Percentiles rank a stretch among this genome's conserved stretches.
Conservation (phyloP, 37 sponge, comb jelly and placozoan species). For the Haliclona indistincta region DNA sequence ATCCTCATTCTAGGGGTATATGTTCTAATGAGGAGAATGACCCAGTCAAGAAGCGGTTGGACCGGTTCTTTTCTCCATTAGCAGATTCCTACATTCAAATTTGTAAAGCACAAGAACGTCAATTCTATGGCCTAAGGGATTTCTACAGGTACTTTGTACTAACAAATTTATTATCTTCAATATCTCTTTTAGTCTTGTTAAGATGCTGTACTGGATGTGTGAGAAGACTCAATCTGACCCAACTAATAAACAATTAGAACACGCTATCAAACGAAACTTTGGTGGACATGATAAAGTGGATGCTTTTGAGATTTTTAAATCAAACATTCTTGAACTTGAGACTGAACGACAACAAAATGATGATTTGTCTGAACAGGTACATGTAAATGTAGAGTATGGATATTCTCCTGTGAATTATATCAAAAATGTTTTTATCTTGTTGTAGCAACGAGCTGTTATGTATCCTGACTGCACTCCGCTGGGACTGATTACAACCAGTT, state of each 20-base stretch:
- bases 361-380: conserved; percentile 86
- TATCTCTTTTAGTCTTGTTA: conserved; percentile 74
- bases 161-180: conserved; percentile 28
- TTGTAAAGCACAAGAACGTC: conserved; percentile 10
- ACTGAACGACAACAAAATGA: conserved; percentile 31
- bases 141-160: conserved; percentile 70
- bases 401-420: not conserved
- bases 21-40: conserved; percentile 62
- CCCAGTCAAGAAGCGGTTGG: conserved; percentile 28
- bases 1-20: conserved; percentile 41
- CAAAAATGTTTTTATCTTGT: not conserved
- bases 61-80: conserved; percentile 42
- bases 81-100: conserved; percentile 73
- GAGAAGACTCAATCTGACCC: conserved; percentile 21
- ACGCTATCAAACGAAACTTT: conserved; percentile 89
- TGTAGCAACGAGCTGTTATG: conserved; percentile 16
- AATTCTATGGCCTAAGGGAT: conserved; percentile 90
- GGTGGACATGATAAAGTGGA: conserved; percentile 66
- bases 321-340: not conserved
- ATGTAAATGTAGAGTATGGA: too few relatives aligned
- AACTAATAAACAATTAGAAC: conserved; percentile 64
- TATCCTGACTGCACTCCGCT: conserved; percentile 62
- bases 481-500: conserved; percentile 76
- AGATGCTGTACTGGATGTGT: conserved; percentile 90
- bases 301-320: conserved; percentile 28